Base-by-base conservation (phyloP, 1,140 invertebrate genomes). In the Cyrtorhinus lividipennis region DNA sequence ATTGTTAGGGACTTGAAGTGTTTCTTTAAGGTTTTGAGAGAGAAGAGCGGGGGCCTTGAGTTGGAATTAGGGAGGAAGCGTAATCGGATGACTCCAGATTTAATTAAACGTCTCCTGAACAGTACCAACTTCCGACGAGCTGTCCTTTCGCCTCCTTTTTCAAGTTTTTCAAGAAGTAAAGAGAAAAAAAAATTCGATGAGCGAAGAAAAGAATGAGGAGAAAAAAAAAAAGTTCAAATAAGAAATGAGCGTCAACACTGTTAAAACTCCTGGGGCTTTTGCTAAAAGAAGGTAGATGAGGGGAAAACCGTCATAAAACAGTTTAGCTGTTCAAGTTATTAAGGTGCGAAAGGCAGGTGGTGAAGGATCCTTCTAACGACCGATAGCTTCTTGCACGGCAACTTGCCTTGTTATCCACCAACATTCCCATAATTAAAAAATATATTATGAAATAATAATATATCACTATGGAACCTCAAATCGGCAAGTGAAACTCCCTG, bases 1-100 rank as follows among this genome's bases (percentile, higher is more conserved):
- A 53, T 22, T 22, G 48, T 53, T 12, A n/a, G 20, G 18, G 48
- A 53, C 12, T 53, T 53, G 48, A 53, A 22, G 20, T 22, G 10
- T 53, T 53, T 53, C 20, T 53, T 53, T 53, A 20, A 20, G 8
- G 10, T 10, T 8, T 20, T 13, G 48, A 53, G 20, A 20, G 20
- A 53, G 8, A 53, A 20, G 20, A 20, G 48, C 8, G 10, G 5
- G 20, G 3, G 48, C 48, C 48, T 12, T 5, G 48, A 53, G 48
- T 53, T 12, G 48, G 48, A 53, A 53, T 53, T 53, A 53, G 48
- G 48, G 18, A 53, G 48, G 12, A 22, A 53, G 48, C 18, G 48
- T 53, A 53, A 53, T 53, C 48, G 48, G 48, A 53, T 53, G 48
- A 53, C 48, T 53, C 48, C 48, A 53, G 48, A 53, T 53, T 53